phyloP scores from a whole-genome alignment of 2,113 vertebrate species.

The Lycocorax pyrrhopterus region DNA sequence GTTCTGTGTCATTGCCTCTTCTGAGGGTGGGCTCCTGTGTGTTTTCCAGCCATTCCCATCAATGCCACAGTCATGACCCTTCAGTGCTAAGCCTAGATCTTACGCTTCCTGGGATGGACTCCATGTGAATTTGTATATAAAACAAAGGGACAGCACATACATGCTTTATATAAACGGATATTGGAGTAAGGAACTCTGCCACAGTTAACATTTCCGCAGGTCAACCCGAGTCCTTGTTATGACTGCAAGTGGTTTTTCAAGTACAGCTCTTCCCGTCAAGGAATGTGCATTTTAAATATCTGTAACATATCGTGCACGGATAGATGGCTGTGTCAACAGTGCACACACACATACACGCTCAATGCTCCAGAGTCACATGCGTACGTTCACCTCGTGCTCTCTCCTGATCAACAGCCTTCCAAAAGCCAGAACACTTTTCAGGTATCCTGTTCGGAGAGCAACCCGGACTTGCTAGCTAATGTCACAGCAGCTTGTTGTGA shows the following conservation, averaged over 20 bases:
- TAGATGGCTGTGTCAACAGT: accelerated
- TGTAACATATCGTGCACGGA: accelerated
- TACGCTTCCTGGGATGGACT: not conserved
- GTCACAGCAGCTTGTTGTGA: not conserved
- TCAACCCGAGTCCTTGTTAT: not conserved
- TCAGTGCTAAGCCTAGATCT: not conserved
- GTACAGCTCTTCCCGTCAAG: not conserved
- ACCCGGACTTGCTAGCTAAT: not conserved
- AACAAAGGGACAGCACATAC: not conserved
- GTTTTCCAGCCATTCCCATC: not conserved
- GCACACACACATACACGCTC: not conserved
- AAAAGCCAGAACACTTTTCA: not conserved
- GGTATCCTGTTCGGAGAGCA: not conserved
- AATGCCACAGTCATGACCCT: not conserved
- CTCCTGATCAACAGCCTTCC: not conserved
- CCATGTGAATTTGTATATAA: not conserved
- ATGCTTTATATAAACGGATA: not conserved
- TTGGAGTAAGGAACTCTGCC: not conserved
- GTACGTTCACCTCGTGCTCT: not conserved
- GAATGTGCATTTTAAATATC: not conserved
- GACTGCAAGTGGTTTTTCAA: not conserved
- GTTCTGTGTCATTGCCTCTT: accelerated
- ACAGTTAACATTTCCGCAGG: not conserved
- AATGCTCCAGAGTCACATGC: accelerated
- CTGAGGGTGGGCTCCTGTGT: accelerated